Percentiles rank a stretch among this genome's conserved stretches.
phyloP scores from a whole-genome alignment of 2,797 vertebrate species.

The Karalla daura region DNA sequence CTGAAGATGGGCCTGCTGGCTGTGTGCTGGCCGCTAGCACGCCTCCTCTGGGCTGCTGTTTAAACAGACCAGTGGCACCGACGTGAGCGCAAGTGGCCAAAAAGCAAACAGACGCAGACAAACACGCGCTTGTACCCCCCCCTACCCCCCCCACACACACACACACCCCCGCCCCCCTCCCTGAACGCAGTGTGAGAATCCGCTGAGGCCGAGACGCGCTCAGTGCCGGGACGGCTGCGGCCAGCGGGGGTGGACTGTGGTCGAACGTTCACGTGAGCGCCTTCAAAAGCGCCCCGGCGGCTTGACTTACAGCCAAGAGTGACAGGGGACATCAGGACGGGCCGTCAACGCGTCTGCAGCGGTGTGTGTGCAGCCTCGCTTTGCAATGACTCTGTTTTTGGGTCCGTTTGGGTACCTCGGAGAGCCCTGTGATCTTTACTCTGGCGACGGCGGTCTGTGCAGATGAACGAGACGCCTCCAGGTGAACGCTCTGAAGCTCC shows the following conservation, averaged over 20 bases:
- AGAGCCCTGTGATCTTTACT: neutral
- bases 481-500: conserved; percentile 8
- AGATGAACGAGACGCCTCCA: conserved; percentile 5
- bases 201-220: neutral
- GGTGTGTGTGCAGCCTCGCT: neutral
- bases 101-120: neutral
- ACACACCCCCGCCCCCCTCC: no score
- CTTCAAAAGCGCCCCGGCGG: neutral
- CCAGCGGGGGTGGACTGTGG: conserved; percentile 24
- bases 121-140: neutral
- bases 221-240: neutral
- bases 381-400: no score
- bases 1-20: neutral
- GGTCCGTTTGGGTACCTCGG: no score
- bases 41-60: neutral
- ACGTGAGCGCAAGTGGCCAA: neutral
- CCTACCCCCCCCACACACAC: neutral
- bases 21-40: no score
- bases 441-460: neutral
- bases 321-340: conserved; percentile 12
- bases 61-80: neutral
- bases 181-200: no score
- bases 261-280: conserved; percentile 40
- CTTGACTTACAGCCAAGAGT: conserved; percentile 24
- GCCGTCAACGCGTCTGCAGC: conserved; percentile 18